Evolutionary conservation across 2,888 invertebrate species (phyloP), one percentile per base, ranked within the genome.

Genomic region (Cylindroiulus punctatus): DNA sequence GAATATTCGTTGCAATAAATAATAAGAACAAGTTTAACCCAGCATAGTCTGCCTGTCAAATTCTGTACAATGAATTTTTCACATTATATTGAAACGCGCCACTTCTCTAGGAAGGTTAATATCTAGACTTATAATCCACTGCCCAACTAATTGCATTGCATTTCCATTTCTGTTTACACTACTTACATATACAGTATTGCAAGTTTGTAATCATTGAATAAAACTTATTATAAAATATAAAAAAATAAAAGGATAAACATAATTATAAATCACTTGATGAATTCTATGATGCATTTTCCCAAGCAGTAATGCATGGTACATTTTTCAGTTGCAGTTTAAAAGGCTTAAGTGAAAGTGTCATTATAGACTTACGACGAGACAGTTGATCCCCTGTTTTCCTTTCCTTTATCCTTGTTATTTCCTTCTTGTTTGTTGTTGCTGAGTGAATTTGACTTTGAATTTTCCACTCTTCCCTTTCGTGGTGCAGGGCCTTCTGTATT

Each of bases 381-480:
- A 30, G 87, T 88, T 19, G 89, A 89, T 81, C 88, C 88, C 40
- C 88, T 65, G 47, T 88, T 88, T 22, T 87, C 87, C 85, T 87
- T 88, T 87, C 88, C 52, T 84, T 88, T 87, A 85, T 88, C 85
- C 87, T 87, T 87, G 87, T 88, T 86, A 85, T 86, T 81, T 30
- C 47, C 26, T 86, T 76, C 86, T 84, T 36, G 86, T 87, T 81
- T 86, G 44, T 87, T 88, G 87, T 87, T 89, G 89, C 30, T 90
- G 88, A 91, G 90, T 87, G 90, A 89, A n/a, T 91, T 91, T 19
- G 91, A 89, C 4, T 90, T 91, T 84, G 91, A 90, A 26, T 90
- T 90, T 7, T 90, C 90, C 81, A 40, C 81, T 30, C 87, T 83
- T 81, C 87, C 88, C 52, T 86, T 87, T 42, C 86, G 87, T 52